These are phyloP conservation scores for Torymus aiolomorphi DNA, from an alignment of 2,888 invertebrate species.

Conservation along the genomic window DNA sequence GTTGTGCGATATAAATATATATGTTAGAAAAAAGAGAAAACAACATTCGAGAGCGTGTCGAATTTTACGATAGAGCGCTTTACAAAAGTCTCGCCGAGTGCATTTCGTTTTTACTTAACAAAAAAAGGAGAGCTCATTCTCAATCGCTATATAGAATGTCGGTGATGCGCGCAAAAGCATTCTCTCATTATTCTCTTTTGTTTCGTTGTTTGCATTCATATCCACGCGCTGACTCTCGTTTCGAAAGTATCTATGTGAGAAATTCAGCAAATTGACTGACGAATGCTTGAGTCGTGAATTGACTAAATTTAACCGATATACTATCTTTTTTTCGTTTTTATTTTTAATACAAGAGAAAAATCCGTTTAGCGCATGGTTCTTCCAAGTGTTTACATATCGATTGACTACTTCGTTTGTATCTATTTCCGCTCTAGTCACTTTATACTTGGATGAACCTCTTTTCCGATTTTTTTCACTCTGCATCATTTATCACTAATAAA, in stretches of 20 bases:
- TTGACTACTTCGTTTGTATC: too few species aligned
- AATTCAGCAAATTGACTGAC: constrained; percentile 55
- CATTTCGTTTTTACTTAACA: background rate
- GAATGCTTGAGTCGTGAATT: constrained; percentile 54
- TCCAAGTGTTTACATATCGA: constrained; percentile 8
- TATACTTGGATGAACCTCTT: constrained; percentile 9
- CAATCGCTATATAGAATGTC: background rate
- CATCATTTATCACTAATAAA: constrained; percentile 45
- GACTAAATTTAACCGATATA: constrained; percentile 49
- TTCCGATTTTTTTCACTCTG: background rate
- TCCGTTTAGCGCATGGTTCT: background rate
- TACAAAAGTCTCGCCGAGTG: constrained; percentile 13
- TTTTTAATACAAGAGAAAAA: background rate
- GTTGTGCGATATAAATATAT: background rate
- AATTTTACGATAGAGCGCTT: constrained; percentile 28
- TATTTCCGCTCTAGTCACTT: background rate
- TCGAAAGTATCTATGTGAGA: constrained; percentile 8
- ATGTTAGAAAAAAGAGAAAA: constrained; percentile 5
- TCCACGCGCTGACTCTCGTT: background rate
- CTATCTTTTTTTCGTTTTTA: constrained; percentile 3
- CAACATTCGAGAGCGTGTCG: constrained; percentile 23
- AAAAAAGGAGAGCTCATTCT: background rate
- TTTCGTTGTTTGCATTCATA: constrained; percentile 33
- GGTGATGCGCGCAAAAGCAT: constrained; percentile 4
- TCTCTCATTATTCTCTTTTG: background rate